phyloP scores from a whole-genome alignment of 2,888 invertebrate species.

The Quadroppia sp. region DNA sequence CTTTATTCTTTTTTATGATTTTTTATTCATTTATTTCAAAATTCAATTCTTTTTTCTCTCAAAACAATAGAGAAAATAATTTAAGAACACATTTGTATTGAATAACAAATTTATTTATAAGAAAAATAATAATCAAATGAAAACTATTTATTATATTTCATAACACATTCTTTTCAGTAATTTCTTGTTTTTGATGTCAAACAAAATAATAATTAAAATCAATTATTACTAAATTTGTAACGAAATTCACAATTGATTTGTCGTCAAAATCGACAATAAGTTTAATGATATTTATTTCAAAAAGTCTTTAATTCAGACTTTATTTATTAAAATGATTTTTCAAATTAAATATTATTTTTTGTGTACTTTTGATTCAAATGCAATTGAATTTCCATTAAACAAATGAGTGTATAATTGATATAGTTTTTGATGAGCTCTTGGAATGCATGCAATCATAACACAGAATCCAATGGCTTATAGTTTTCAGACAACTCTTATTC shows the following conservation, averaged over 20 bases:
- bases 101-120: slow-evolving; percentile 31
- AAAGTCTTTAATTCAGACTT: neutral
- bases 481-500: neutral
- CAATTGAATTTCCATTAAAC: slow-evolving; percentile 12
- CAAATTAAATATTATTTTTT: neutral
- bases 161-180: slow-evolving; percentile 24
- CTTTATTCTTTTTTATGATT: no score
- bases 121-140: slow-evolving; percentile 33
- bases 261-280: neutral
- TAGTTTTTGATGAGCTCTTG: neutral
- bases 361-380: slow-evolving; percentile 14
- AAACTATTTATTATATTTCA: slow-evolving; percentile 21
- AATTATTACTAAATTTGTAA: slow-evolving; percentile 32
- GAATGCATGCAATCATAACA: slow-evolving; percentile 20
- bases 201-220: slow-evolving; percentile 30
- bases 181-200: neutral
- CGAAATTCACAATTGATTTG: slow-evolving; percentile 25
- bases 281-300: neutral
- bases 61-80: no score
- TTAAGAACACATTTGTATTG: no score
- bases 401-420: slow-evolving; percentile 31
- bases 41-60: neutral
- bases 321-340: neutral
- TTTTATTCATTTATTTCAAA: no score
- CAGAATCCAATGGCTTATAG: slow-evolving; percentile 27